Evolutionary conservation across 1,140 invertebrate genomes (phyloP).

Genomic region (Habropoda laboriosa): DNA sequence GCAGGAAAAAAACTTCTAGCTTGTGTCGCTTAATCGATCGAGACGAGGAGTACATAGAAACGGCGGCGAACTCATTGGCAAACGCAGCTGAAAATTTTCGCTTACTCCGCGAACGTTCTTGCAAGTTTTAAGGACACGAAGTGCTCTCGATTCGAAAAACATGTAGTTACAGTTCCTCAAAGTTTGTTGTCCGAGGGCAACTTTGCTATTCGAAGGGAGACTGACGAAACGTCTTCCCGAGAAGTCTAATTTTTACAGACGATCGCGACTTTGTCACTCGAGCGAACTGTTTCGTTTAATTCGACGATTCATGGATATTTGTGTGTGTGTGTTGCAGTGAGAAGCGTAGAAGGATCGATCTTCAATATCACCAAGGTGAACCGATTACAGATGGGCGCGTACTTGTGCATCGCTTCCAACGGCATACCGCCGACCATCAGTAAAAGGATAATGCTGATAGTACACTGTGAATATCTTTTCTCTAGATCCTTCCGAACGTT

Average conservation of each 20-base stretch:
- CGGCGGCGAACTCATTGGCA: too few relatives aligned
- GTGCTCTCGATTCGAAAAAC: not conserved
- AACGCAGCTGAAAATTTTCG: constrained; percentile 22
- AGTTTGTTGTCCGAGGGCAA: too few relatives aligned
- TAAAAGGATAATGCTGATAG: constrained; percentile 92
- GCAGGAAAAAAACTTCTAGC: not conserved
- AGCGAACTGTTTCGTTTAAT: not conserved
- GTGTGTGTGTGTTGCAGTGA: constrained; percentile 84
- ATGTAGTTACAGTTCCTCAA: not conserved
- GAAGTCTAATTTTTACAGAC: not conserved
- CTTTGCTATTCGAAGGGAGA: not conserved
- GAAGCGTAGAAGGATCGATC: constrained; percentile 86
- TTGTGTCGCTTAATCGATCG: not conserved
- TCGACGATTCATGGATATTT: too few relatives aligned
- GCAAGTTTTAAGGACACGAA: not conserved
- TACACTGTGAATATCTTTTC: constrained; percentile 89
- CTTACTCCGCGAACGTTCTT: not conserved
- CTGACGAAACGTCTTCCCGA: not conserved
- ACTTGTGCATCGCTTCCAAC: constrained; percentile 93
- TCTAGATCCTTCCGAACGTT: too few relatives aligned
- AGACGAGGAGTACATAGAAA: too few relatives aligned
- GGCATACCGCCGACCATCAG: constrained; percentile 93
- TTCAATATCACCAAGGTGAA: constrained; percentile 92
- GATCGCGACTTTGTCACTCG: not conserved
- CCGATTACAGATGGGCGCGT: constrained; percentile 94